Evolutionary conservation across 2,797 vertebrate genomes (phyloP).

Genomic region (Coregonus suidteri): DNA sequence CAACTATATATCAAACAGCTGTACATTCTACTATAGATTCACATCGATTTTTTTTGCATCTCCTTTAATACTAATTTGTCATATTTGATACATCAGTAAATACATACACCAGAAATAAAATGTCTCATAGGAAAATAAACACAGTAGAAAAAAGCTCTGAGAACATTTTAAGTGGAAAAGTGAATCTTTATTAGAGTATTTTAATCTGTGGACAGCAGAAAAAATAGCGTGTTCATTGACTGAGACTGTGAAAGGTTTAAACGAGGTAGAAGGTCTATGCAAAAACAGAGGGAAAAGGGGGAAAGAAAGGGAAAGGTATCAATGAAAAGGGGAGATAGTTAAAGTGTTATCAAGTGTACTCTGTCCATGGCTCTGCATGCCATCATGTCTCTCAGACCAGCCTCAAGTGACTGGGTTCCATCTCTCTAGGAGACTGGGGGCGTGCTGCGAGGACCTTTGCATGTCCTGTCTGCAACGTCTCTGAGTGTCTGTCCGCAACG

Average conservation of each 20-base stretch:
- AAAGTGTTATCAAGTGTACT: neutral
- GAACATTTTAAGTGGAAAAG: constrained; percentile 20
- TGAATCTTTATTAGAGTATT: constrained; percentile 52
- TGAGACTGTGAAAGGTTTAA: neutral
- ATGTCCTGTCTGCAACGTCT: constrained; percentile 6
- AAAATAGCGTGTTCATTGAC: constrained; percentile 13
- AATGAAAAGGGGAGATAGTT: neutral
- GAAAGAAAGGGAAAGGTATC: neutral
- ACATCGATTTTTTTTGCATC: neutral
- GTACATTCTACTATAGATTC: neutral
- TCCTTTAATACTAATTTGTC: neutral
- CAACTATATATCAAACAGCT: neutral
- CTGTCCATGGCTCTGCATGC: constrained; percentile 11
- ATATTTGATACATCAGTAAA: neutral
- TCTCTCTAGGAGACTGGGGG: constrained; percentile 17
- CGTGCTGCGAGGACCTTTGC: constrained; percentile 18
- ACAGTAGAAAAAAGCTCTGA: neutral
- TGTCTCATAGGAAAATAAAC: no score
- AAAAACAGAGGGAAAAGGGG: neutral
- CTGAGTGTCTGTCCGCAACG: no score
- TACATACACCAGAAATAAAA: neutral
- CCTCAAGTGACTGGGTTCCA: neutral
- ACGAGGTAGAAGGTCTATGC: neutral
- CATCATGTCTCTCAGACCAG: constrained; percentile 5
- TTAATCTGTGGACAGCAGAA: constrained; percentile 39